Evolutionary conservation across 2,797 vertebrate species (phyloP).

Genomic region (Orientallactaga sibirica): DNA sequence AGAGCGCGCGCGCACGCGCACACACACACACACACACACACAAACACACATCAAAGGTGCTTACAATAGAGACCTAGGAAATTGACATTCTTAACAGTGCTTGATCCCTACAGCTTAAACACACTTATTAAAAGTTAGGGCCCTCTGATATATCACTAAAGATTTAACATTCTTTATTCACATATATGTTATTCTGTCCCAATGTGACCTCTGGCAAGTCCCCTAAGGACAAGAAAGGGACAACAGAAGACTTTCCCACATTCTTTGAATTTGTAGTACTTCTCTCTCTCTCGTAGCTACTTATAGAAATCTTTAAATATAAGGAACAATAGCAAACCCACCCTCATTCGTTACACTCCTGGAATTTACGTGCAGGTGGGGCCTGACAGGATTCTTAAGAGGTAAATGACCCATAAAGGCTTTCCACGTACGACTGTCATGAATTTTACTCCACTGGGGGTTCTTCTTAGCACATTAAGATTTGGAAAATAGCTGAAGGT

Average conservation of each 20-base stretch:
- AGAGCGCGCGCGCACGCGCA: too few relatives aligned
- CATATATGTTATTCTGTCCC: not conserved
- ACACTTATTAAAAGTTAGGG: not conserved
- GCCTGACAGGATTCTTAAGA: not conserved
- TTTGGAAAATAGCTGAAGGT: not conserved
- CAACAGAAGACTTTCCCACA: not conserved
- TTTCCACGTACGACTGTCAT: not conserved
- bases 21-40: too few relatives aligned
- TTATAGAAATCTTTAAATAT: not conserved
- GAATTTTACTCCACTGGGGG: not conserved
- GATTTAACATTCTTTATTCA: conserved; percentile 5
- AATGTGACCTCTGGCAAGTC: not conserved
- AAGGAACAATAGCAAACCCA: not conserved
- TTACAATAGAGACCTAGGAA: conserved; percentile 17
- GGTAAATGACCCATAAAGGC: not conserved
- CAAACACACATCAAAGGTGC: not conserved
- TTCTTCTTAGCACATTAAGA: not conserved
- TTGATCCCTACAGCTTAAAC: not conserved
- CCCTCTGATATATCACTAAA: conserved; percentile 23
- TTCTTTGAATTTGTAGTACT: not conserved
- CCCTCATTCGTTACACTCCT: conserved; percentile 9
- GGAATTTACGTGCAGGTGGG: not conserved
- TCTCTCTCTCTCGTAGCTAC: not conserved
- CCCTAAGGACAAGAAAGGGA: not conserved
- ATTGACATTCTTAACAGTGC: conserved; percentile 28